Conservation (phyloP, 2,797 vertebrate genomes). For the Sciaenops ocellatus region DNA sequence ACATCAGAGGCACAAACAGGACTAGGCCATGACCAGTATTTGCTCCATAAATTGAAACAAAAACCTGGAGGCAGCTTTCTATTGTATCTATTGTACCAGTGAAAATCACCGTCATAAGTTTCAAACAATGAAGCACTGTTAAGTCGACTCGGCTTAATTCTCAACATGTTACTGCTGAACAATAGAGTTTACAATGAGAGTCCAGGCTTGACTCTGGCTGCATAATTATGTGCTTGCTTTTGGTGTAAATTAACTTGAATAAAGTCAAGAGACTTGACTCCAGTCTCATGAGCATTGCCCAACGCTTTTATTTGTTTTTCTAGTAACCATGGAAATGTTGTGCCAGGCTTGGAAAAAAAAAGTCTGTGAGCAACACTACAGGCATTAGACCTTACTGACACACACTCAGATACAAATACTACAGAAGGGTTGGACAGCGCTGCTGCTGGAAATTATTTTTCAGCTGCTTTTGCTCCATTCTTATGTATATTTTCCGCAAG, state of each 20-base stretch:
- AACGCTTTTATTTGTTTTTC: conserved; percentile 67
- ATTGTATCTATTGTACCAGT: not conserved
- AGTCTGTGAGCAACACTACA: conserved; percentile 40
- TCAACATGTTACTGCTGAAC: conserved; percentile 17
- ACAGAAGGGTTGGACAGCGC: not conserved
- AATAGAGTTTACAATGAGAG: conserved; percentile 16
- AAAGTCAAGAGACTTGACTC: conserved; percentile 33
- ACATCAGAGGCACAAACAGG: not conserved
- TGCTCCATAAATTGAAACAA: conserved; percentile 3
- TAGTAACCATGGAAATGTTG: conserved; percentile 62
- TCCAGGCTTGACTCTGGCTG: conserved; percentile 1
- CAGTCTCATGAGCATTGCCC: conserved; percentile 36
- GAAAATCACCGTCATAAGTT: not conserved
- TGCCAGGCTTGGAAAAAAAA: conserved; percentile 52
- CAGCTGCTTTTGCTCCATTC: conserved; percentile 27
- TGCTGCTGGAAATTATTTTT: conserved; percentile 53
- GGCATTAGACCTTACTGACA: conserved; percentile 21
- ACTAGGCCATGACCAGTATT: not conserved
- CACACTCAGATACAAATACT: conserved; percentile 1
- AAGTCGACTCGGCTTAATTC: not conserved
- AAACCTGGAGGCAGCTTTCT: not conserved
- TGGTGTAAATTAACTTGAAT: conserved; percentile 54
- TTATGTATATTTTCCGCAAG: conserved; percentile 32
- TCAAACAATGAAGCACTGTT: conserved; percentile 48
- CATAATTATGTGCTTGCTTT: conserved; percentile 24